Base-by-base conservation (phyloP, 2,797 vertebrate species). In the Pogoniulus pusillus region DNA sequence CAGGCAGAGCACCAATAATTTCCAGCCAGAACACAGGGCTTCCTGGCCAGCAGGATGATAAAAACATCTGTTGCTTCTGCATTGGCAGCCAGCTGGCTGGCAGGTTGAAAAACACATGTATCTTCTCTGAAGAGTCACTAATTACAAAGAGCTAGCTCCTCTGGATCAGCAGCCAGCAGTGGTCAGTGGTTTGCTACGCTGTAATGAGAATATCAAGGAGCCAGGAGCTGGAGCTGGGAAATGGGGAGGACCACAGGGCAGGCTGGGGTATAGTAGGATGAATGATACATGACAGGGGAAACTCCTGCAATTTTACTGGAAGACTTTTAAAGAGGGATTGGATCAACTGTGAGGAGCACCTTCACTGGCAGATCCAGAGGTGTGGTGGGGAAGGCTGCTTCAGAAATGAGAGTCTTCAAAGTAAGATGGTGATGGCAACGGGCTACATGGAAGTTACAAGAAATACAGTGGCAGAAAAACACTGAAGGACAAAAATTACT, bases 111-210 rank as follows among this genome's bases (percentile, higher is more conserved):
- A 62, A 60, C 23, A 34, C 0, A 1, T 4, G 2, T 9, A 20
- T 16, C 12, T 11, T 73, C n/a, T 66, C 60, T n/a, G 43, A 4
- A 47, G n/a, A 75, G 11, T 24, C 43, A 53, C 43, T 72, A 51
- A 85, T 69, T 32, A 51, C 41, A 41, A 41, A 41, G 41, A 41
- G 41, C 41, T 41, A 41, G 15, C 41, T 41, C 16, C 16, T 41
- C 41, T 41, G 16, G 14, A 41, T 8, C 45, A 83, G 18, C 45
- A 75, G 34, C 59, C 45, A 58, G 10, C 6, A 47, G 16, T 0
- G 0, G 24, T 27, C 49, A 27, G 1, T 1, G 2, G 82, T 24
- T 4, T 74, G 34, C 72, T n/a, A 41, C 16, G 15, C 6, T 4
- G 2, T 6, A 29, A 5, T 0, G 1, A 76, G 43, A 74, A 17